Conservation (phyloP, 2,888 invertebrate genomes). For the Drosophila melanosoma region DNA sequence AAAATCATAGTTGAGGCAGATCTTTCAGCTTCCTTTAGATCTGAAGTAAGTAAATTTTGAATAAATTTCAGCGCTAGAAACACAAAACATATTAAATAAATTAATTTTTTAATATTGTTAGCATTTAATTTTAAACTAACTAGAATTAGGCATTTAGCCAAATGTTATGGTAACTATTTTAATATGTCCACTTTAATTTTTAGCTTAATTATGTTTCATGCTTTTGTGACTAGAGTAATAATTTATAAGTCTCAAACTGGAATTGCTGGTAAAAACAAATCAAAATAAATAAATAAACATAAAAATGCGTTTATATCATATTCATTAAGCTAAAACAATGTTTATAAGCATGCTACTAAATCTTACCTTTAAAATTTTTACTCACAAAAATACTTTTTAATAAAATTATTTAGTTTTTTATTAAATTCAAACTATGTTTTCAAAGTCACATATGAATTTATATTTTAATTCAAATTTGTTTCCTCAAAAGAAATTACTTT, state of each 20-base stretch:
- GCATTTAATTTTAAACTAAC: neutral
- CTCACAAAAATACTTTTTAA: neutral
- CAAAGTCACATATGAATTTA: neutral
- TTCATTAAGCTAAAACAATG: too few species aligned
- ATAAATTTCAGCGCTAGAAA: neutral
- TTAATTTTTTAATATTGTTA: neutral
- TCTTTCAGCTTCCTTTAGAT: neutral
- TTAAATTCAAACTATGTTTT: neutral
- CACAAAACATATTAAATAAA: neutral
- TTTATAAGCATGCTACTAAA: too few species aligned
- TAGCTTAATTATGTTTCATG: too few species aligned
- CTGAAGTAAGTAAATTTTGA: neutral
- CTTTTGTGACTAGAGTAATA: too few species aligned
- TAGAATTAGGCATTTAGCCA: neutral
- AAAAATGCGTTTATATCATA: too few species aligned
- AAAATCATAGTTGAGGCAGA: neutral
- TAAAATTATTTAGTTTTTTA: neutral
- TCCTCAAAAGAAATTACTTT: neutral
- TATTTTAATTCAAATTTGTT: neutral
- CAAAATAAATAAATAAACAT: neutral
- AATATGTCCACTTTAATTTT: too few species aligned
- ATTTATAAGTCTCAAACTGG: too few species aligned
- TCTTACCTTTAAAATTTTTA: too few species aligned
- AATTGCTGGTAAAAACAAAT: too few species aligned
- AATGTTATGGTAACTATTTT: too few species aligned